Percentiles rank a stretch among this genome's conserved stretches.
Evolutionary conservation across 2,113 vertebrate species (phyloP).

Genomic region (Nothocercus julius): DNA sequence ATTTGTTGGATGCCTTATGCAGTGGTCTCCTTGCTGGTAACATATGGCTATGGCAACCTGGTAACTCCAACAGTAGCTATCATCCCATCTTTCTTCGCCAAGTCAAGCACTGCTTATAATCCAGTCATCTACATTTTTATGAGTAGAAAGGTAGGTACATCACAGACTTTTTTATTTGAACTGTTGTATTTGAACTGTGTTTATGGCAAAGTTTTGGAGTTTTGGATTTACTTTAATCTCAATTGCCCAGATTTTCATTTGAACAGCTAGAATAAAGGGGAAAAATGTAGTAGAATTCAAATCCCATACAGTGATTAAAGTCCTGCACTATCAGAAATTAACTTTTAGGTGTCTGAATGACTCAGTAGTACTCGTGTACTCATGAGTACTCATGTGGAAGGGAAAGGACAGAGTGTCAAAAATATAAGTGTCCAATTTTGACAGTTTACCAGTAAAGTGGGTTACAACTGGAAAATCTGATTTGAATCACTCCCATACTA

Average conservation of each 20-base stretch:
- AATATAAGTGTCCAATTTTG: not conserved
- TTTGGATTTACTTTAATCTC: not conserved
- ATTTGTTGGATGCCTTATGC: constrained; percentile 91
- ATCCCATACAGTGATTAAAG: not conserved
- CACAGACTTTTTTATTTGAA: not conserved
- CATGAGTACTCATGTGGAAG: not conserved
- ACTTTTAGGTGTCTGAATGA: not conserved
- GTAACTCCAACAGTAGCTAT: constrained; percentile 87
- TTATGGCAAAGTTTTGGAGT: not conserved
- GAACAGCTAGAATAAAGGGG: not conserved
- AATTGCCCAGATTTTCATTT: not conserved
- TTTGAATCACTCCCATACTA: not conserved
- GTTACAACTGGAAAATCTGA: not conserved
- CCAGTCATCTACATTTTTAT: constrained; percentile 91
- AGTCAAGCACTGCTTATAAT: constrained; percentile 90
- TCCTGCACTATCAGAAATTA: not conserved
- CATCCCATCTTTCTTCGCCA: constrained; percentile 90
- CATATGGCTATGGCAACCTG: constrained; percentile 82
- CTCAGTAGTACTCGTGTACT: not conserved
- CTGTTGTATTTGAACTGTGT: not conserved
- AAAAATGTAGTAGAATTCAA: not conserved
- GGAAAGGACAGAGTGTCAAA: not conserved
- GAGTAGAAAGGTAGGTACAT: constrained; percentile 88
- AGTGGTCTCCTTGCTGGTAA: constrained; percentile 86
- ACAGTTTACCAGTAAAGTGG: not conserved